phyloP scores from a whole-genome alignment of 2,113 vertebrate species.

The Rhea pennata region DNA sequence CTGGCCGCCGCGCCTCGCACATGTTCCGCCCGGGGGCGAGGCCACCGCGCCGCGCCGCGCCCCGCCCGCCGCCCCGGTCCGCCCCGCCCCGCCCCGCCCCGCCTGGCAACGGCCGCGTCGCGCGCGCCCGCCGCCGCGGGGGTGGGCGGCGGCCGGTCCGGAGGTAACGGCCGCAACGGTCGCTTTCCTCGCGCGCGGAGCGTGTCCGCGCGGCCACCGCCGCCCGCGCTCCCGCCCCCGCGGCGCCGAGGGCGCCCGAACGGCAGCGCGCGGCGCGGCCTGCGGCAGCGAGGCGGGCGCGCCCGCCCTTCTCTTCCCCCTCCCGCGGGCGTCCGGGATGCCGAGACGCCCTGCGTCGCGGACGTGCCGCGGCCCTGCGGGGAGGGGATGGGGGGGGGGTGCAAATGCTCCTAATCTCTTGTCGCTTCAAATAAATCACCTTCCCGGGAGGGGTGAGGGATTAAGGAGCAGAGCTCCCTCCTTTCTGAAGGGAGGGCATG shows the following conservation, averaged over 20 bases:
- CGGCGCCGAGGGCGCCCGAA: not conserved
- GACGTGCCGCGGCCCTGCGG: not conserved
- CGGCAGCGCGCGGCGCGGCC: not conserved
- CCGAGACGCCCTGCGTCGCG: not conserved
- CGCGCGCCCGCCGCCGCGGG: not conserved
- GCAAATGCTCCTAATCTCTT: not conserved
- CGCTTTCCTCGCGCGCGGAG: too few species aligned
- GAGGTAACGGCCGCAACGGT: not conserved
- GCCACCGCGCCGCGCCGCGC: slow-evolving; percentile 2
- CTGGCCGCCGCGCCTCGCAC: slow-evolving; percentile 5
- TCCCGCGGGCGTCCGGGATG: not conserved
- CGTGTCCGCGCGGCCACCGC: too few species aligned
- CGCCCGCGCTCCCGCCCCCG: not conserved
- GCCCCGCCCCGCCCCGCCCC: not conserved
- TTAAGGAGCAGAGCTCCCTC: not conserved
- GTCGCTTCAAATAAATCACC: not conserved
- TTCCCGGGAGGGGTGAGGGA: not conserved
- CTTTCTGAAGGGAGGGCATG: not conserved
- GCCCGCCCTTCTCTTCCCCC: not conserved
- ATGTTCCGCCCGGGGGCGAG: slow-evolving; percentile 7
- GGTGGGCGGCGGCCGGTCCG: not conserved
- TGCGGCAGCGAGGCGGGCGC: not conserved
- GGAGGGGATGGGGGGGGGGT: not conserved
- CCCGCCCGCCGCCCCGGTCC: not conserved
- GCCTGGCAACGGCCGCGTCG: not conserved